These are phyloP conservation scores for Apostichopus leukothele DNA, from an alignment of 53 echinoderm and acorn worm genomes.

Conservation along the genomic window DNA sequence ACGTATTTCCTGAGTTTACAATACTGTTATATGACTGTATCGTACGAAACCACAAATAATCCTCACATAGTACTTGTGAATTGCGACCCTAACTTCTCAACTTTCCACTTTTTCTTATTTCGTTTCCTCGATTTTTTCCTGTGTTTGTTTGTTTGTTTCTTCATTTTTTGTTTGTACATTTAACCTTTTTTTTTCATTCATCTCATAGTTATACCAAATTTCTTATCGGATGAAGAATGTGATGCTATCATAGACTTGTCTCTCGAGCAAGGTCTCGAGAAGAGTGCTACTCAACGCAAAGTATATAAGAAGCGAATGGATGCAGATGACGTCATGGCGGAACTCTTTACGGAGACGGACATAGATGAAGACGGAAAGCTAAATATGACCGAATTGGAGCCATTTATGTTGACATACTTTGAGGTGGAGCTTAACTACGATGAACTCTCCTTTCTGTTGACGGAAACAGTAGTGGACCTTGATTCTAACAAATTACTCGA, in stretches of 20 bases:
- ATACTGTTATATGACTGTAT: no score
- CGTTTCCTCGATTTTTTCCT: no score
- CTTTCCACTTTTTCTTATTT: no score
- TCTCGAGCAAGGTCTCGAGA: background rate
- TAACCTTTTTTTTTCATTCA: background rate
- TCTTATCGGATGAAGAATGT: constrained; percentile 37
- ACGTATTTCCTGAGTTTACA: no score
- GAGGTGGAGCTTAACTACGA: background rate
- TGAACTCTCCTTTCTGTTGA: constrained; percentile 1
- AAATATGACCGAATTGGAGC: background rate
- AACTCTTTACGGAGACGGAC: background rate
- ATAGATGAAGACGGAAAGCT: constrained; percentile 5
- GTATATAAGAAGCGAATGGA: background rate
- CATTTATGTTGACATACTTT: background rate
- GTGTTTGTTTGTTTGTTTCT: no score
- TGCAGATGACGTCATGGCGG: background rate
- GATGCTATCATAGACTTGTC: constrained; percentile 9
- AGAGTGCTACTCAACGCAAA: constrained; percentile 1
- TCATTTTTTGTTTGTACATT: no score
- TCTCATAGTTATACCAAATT: constrained; percentile 27
- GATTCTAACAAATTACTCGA: constrained; percentile 3
- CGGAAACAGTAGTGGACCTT: constrained; percentile 6
- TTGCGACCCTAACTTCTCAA: no score
- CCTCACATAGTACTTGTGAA: no score
- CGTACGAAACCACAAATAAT: no score